A percentile compares a stretch with the other conserved stretches of the same genome.
These are phyloP conservation scores for Sweltsa coloradensis DNA, from an alignment of 1,140 invertebrate species.

Conservation along the genomic window DNA sequence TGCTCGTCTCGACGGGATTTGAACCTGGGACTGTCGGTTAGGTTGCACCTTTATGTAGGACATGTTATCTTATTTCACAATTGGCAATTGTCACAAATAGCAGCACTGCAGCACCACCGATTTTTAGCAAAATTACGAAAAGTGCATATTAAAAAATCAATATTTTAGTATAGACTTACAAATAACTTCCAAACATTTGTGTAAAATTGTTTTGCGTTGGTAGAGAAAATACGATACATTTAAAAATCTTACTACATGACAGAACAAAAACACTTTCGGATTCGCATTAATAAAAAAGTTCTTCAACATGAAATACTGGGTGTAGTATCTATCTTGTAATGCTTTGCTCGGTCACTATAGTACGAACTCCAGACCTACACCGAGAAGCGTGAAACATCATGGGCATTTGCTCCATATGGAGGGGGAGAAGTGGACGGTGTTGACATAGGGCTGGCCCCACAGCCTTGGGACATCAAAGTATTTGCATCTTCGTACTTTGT, in stretches of 20 bases:
- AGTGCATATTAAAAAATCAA: no score
- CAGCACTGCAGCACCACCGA: no score
- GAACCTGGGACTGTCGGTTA: no score
- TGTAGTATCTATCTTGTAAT: neutral
- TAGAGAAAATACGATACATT: neutral
- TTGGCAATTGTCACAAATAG: no score
- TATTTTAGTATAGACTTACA: no score
- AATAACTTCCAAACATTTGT: no score
- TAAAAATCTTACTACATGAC: neutral
- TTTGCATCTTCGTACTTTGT: conserved; percentile 31
- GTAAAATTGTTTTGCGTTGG: no score
- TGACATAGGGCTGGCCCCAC: conserved; percentile 33
- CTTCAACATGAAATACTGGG: neutral
- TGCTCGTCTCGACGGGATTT: no score
- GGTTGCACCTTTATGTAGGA: no score
- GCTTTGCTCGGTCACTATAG: conserved; percentile 22
- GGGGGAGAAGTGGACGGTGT: conserved; percentile 36
- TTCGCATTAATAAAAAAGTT: neutral
- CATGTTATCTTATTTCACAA: no score
- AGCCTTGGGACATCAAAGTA: conserved; percentile 40
- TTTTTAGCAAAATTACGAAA: no score
- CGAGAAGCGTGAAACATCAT: conserved; percentile 39
- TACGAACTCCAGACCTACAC: conserved; percentile 46
- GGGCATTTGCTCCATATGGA: conserved; percentile 39
- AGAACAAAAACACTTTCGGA: neutral